phyloP scores from a whole-genome alignment of 2,888 invertebrate species.

The Macrophya alboannulata region DNA sequence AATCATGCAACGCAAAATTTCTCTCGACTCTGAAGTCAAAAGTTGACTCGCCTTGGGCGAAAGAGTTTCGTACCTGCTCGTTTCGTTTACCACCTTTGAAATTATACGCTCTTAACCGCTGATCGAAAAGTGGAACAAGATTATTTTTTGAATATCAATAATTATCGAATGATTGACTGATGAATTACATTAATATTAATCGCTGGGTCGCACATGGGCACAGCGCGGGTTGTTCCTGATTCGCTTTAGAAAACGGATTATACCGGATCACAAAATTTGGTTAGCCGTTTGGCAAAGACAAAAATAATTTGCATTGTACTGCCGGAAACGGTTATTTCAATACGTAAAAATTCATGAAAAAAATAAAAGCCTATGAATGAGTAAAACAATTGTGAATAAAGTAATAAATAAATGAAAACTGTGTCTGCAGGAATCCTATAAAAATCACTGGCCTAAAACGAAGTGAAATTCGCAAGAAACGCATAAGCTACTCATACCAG shows the following conservation, averaged over 20 bases:
- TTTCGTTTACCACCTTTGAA: not conserved
- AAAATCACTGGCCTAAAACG: not conserved
- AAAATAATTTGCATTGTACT: not conserved
- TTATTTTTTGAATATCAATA: constrained; percentile 17
- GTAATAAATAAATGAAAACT: not conserved
- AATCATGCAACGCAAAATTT: constrained; percentile 35
- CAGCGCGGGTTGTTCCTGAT: not conserved
- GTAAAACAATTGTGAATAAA: not conserved
- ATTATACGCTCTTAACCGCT: constrained; percentile 3
- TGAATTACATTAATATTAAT: constrained; percentile 26
- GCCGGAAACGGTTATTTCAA: too few relatives aligned
- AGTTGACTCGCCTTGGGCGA: constrained; percentile 32
- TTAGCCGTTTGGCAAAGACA: not conserved
- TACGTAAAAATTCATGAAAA: not conserved
- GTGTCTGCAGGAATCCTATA: not conserved
- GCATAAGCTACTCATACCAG: not conserved
- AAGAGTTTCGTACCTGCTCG: constrained; percentile 14
- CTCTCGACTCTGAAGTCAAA: constrained; percentile 23
- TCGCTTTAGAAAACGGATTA: not conserved
- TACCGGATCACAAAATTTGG: not conserved
- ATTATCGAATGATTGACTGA: not conserved
- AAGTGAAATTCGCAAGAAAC: not conserved
- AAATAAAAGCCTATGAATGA: not conserved
- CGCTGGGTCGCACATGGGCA: not conserved
- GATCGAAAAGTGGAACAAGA: constrained; percentile 12